These are phyloP conservation scores for Balaeniceps rex DNA, from an alignment of 2,113 vertebrate genomes.

Conservation along the genomic window DNA sequence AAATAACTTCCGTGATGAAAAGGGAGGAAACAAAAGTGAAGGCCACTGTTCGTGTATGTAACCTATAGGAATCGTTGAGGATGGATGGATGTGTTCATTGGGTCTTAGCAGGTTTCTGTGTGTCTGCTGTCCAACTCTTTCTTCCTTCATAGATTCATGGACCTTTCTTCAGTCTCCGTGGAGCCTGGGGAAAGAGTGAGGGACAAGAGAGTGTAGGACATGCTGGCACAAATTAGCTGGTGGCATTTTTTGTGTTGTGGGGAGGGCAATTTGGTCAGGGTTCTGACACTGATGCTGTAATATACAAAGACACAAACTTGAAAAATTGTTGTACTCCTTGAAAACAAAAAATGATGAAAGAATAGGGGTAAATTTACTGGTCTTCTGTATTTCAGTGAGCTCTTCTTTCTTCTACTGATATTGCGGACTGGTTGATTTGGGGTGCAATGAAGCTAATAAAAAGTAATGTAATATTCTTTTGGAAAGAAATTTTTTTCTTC, in stretches of 20 bases:
- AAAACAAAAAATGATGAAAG: neutral
- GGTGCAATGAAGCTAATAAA: neutral
- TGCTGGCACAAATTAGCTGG: neutral
- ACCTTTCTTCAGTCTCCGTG: neutral
- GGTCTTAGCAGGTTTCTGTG: neutral
- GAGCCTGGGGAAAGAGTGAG: neutral
- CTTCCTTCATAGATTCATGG: neutral
- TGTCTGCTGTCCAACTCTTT: neutral
- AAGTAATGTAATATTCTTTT: neutral
- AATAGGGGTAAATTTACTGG: neutral
- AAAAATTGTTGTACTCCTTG: neutral
- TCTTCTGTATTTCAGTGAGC: neutral
- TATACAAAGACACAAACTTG: neutral
- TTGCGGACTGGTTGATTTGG: neutral
- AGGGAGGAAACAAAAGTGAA: neutral
- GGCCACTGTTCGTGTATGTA: neutral
- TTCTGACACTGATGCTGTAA: neutral
- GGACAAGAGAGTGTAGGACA: neutral
- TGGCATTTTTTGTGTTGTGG: neutral
- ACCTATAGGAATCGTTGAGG: neutral
- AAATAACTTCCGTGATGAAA: neutral
- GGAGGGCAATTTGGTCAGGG: neutral
- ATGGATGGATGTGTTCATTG: neutral
- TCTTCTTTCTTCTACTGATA: neutral
- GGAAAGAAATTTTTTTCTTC: neutral